Base-by-base conservation (phyloP, 2,888 invertebrate species). In the Metellina segmentata region DNA sequence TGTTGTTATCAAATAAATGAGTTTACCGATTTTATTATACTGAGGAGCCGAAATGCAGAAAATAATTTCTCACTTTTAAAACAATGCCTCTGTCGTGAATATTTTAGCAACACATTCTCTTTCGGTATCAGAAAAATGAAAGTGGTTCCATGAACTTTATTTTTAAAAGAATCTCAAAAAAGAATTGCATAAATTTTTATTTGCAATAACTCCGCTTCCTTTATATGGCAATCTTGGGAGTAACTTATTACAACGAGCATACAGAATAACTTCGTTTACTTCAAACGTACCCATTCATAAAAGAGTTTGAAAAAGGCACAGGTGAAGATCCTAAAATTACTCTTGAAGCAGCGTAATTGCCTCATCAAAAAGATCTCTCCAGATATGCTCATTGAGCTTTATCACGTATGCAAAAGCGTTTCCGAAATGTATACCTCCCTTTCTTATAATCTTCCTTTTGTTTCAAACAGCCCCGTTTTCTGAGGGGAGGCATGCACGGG, bases 371-470 rank as follows among this genome's bases (percentile, higher is more conserved):
- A 81, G 72, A 20, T 87, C 71, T 72, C 81, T 6, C 20, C 70
- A 8, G 71, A 11, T 11, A 19, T 8, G 13, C 49, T 85, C 61
- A 85, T 70, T 78, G 78, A 71, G 52, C 79, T 61, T 87, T 87
- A 87, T 87, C 72, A 72, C 9, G 87, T 81, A 81, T 87, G 72
- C 81, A 81, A 87, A 87, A 86, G 86, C 34, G 16, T 70, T 71
- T 61, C 51, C 78, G 16, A 78, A 86, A 86, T 78, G 48, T 86
- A 71, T 77, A 70, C 70, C 19, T 11, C 72, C 34, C 71, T 81
- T 81, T 52, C 75, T n/a, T 19, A 19, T 20, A 61, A 7, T 2
- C 19, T 16, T 77, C 48, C 16, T 52, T 77, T 86, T 86, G 78
- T 86, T 78, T 86, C 78, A 53, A 72, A 87, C n/a, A 81, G 52